Conservation (phyloP, 2,797 vertebrate species). For the Cynopterus sphinx region DNA sequence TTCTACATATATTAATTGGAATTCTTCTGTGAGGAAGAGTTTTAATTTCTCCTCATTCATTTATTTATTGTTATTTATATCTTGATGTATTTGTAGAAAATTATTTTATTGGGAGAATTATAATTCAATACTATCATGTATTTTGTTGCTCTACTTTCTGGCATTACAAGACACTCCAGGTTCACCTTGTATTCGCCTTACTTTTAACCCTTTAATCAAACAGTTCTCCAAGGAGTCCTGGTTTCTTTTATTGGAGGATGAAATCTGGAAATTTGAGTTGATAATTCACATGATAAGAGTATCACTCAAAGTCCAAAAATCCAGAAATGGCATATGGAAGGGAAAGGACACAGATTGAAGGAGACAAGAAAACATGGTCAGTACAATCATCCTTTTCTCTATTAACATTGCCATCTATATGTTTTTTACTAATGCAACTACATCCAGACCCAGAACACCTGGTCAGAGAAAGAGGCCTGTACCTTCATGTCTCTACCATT, state of each 20-base stretch:
- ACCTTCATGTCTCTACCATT: not conserved
- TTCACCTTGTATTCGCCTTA: too few species aligned
- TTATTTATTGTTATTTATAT: not conserved
- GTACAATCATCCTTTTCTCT: not conserved
- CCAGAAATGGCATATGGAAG: not conserved
- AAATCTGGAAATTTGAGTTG: not conserved
- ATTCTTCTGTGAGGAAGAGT: not conserved
- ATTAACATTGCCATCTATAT: not conserved
- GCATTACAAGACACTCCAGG: not conserved
- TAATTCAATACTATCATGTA: not conserved
- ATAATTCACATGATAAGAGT: not conserved
- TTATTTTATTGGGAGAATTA: not conserved
- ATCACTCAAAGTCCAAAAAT: not conserved
- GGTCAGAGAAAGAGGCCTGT: not conserved
- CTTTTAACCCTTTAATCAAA: not conserved
- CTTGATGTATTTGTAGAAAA: not conserved
- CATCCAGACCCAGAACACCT: not conserved
- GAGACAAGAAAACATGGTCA: not conserved
- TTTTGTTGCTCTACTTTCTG: not conserved
- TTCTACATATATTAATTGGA: not conserved
- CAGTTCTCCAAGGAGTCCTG: not conserved
- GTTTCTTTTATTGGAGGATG: not conserved
- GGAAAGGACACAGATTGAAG: not conserved
- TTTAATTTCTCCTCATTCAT: not conserved
- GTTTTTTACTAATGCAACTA: not conserved